Evolutionary conservation across 2,888 invertebrate genomes (phyloP), one percentile per base, ranked within the genome.

Genomic region (Halocaridina rubra): DNA sequence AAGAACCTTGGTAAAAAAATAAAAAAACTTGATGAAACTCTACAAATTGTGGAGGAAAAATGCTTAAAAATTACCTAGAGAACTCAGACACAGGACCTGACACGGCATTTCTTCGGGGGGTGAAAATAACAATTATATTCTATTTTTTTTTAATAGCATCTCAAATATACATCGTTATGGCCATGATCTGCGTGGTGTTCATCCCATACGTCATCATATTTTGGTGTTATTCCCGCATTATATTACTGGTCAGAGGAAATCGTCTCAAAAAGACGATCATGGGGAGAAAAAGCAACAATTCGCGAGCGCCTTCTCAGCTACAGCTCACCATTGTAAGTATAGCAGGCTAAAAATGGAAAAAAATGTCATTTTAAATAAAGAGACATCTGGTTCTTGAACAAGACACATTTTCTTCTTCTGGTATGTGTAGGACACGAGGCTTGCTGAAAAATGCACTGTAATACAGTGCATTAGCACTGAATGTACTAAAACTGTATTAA

Each of bases 141-240:
- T n/a, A 7, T 8, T 67, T 4, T 30, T 22, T 27, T 16, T n/a
- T 30, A 64, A 24, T 78, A 89, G 89, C 85, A 16, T 87, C 87
- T 30, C 78, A 71, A 30, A 46, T 85, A n/a, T 87, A 89, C 78
- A 87, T 89, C 29, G 4, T 88, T 24, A 61, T 86, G 46, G 86
- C 86, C 29, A 77, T 86, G 57, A 30, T 88, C 8, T 78, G 88
- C 29, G 86, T 87, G 72, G 88, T 89, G 67, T 39, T 84, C 32
- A 64, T 88, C 1, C 89, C 89, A 1, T 76, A 76, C 13, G 4
- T 87, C 27, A 80, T 88, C 57, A 89, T 89, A 57, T 10, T 84
- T 3, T 85, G 69, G 75, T 88, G 88, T 46, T 89, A 89, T 85
- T 27, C 69, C 72, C 59, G 77, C 53, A 89, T 89, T 57, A 76